A percentile compares a stretch with the other conserved stretches of the same genome.
These are phyloP conservation scores for Gasterosteus nipponicus DNA, from an alignment of 2,113 vertebrate species.

Conservation along the genomic window DNA sequence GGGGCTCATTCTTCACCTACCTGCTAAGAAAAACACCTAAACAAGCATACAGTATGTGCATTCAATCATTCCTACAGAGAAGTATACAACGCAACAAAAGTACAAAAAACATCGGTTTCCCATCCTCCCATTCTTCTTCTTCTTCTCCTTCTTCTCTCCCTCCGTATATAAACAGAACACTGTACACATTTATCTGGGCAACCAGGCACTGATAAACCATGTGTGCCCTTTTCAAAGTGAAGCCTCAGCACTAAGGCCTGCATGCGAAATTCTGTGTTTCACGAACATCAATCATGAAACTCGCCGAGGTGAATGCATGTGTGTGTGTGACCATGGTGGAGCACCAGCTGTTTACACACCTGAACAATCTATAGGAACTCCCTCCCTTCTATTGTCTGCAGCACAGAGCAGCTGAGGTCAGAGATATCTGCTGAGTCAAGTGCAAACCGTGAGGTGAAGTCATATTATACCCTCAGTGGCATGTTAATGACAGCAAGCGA, in stretches of 20 bases:
- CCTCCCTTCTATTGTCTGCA: constrained; percentile 51
- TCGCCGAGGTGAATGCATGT: background rate
- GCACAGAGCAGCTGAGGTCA: constrained; percentile 65
- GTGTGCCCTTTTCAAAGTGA: constrained; percentile 64
- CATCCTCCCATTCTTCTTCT: background rate
- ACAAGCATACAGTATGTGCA: background rate
- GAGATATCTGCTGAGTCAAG: constrained; percentile 66
- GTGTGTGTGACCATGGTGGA: constrained; percentile 24
- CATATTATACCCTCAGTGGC: constrained; percentile 48
- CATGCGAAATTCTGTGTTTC: constrained; percentile 64
- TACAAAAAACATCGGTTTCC: background rate
- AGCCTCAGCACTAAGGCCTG: constrained; percentile 77
- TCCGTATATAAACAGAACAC: constrained; percentile 41
- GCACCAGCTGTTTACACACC: constrained; percentile 74
- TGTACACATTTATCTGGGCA: constrained; percentile 39
- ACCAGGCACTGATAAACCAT: constrained; percentile 68
- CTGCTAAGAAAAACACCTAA: constrained; percentile 23
- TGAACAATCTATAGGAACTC: constrained; percentile 66
- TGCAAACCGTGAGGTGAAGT: constrained; percentile 40
- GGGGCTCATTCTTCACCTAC: constrained; percentile 26
- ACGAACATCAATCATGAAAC: constrained; percentile 70
- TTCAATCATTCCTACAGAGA: constrained; percentile 39
- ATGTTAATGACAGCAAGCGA: constrained; percentile 31
- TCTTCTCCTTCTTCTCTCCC: constrained; percentile 4
- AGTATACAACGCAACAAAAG: background rate